Evolutionary conservation across 2,113 vertebrate species (phyloP).

Genomic region (Brachyhypopomus occidentalis): DNA sequence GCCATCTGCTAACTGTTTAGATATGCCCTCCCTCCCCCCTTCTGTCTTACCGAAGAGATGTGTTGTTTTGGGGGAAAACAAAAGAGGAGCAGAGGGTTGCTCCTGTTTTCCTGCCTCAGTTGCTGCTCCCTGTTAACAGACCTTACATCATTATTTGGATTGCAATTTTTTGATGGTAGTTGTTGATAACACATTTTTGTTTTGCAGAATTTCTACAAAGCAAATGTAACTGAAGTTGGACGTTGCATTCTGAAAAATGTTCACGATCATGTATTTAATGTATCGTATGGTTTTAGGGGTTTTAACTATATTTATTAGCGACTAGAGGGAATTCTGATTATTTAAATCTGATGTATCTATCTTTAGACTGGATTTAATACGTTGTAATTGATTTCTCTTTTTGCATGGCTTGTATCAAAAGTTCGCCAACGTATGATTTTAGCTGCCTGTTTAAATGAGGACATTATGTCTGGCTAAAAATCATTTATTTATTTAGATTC

Average conservation of each 20-base stretch:
- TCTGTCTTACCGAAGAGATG: constrained; percentile 60
- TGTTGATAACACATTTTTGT: constrained; percentile 39
- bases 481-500: not conserved
- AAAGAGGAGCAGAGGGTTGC: constrained; percentile 42
- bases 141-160: constrained; percentile 38
- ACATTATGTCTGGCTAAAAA: constrained; percentile 48
- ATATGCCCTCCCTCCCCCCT: constrained; percentile 43
- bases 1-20: constrained; percentile 73
- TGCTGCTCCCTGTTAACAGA: constrained; percentile 33
- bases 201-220: constrained; percentile 11
- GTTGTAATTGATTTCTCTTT: constrained; percentile 67
- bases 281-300: constrained; percentile 73
- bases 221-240: constrained; percentile 25
- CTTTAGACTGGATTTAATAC: constrained; percentile 74
- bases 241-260: constrained; percentile 28
- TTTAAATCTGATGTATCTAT: constrained; percentile 74
- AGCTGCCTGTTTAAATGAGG: constrained; percentile 29
- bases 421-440: constrained; percentile 65
- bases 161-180: constrained; percentile 8
- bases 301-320: constrained; percentile 73
- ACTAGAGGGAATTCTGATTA: constrained; percentile 66
- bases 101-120: constrained; percentile 30
- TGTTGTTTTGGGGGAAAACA: constrained; percentile 52
- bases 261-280: constrained; percentile 66
- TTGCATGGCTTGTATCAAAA: constrained; percentile 62